Base-by-base conservation (phyloP, 2,113 vertebrate genomes). In the Sphyrna mokarran region DNA sequence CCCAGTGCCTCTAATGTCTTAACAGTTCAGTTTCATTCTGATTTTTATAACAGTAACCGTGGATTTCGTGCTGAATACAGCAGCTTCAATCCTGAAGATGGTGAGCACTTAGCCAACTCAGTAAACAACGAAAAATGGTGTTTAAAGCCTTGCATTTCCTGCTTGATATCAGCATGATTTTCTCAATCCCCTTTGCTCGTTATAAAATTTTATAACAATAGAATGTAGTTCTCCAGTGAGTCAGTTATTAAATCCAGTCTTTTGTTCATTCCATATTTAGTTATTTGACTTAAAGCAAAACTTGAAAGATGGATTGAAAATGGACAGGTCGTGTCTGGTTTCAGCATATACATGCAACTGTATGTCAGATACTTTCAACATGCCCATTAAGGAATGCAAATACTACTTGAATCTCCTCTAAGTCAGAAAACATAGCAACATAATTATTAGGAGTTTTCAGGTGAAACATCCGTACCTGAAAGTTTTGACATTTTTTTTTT, bases 31-130 rank as follows among this genome's bases (percentile, higher is more conserved):
- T 95, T 95, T 87, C 85, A 95, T 23, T 43, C 95, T 1, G 80
- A 95, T 43, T 66, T 48, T 68, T 85, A 63, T 68, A 40, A 26
- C 18, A 95, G n/a, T 54, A 95, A 69, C 33, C 23, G 37, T 16
- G 95, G 95, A 33, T 95, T 95, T 54, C 58, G 58, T 70, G 95
- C 85, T 66, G 95, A 95, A 68, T 87, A 87, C 26, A 86, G 37
- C 83, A 95, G 95, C 66, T 95, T 95, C 40, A 33, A 95, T 54
- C 95, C 95, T 5, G 16, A 14, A 68, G 58, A 89, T 2, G 85
- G 95, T 89, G 43, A 95, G 95, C 48, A 66, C 40, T 10, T 95
- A 69, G 6, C 18, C 16, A 58, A 94, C 58, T 40, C 61, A 23
- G 16, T 94, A 90, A 89, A 14, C 33, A 13, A 61, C 10, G 37